Evolutionary conservation across 2,888 invertebrate genomes (phyloP).

Genomic region (Scaptodrosophila latifasciaeformis): DNA sequence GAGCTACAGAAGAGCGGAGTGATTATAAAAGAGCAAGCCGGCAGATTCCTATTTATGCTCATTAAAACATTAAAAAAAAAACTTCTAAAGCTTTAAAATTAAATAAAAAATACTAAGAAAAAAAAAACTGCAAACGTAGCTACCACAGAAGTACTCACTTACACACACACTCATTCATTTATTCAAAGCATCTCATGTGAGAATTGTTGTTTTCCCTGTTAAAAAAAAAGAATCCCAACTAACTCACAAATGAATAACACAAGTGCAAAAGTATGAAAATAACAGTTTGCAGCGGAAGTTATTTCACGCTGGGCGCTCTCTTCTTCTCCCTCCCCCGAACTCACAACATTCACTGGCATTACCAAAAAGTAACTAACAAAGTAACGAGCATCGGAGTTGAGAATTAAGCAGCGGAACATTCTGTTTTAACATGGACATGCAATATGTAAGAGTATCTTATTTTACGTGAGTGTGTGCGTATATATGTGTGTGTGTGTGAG

Average conservation of each 20-base stretch:
- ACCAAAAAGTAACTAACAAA: constrained; percentile 59
- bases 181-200: not conserved
- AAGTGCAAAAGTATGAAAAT: constrained; percentile 37
- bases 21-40: too few relatives aligned
- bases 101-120: not conserved
- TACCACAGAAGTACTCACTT: constrained; percentile 9
- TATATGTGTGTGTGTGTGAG: constrained; percentile 7
- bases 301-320: constrained; percentile 66
- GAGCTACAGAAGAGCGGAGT: too few relatives aligned
- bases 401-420: constrained; percentile 59
- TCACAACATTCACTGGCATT: not conserved
- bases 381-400: constrained; percentile 38
- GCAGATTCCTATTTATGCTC: too few relatives aligned
- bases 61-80: constrained; percentile 65
- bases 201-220: constrained; percentile 28
- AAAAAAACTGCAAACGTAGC: constrained; percentile 36
- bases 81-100: constrained; percentile 26
- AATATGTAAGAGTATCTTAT: constrained; percentile 1
- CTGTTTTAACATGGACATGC: constrained; percentile 38
- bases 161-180: constrained; percentile 2
- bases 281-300: constrained; percentile 69
- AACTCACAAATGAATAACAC: constrained; percentile 38
- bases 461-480: constrained; percentile 1
- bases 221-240: not conserved
- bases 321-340: too few relatives aligned